Evolutionary conservation across 2,113 vertebrate species (phyloP), one percentile per base, ranked within the genome.

Genomic region (Riparia riparia): DNA sequence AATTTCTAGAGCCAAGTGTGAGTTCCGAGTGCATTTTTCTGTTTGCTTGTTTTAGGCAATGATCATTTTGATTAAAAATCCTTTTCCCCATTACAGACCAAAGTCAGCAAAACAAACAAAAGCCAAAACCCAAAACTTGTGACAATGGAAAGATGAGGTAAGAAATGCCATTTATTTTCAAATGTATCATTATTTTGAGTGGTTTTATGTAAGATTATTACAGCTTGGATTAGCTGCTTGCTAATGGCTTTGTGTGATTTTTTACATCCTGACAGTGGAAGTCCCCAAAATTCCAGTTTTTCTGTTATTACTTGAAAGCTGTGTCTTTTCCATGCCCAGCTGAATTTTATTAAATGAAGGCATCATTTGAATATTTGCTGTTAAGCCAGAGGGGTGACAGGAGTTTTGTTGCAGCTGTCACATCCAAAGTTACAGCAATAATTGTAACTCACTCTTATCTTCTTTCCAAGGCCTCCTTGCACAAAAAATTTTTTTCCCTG

Each of bases 141-240:
- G 97, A 98, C 29, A 57, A 73, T 86, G 97, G 98, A 71, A 98
- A 97, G 60, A 47, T 44, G 5, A 97, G 82, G 98, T 98, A 95
- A 93, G 90, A 47, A 72, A 41, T 18, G 1, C 5, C 9, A 16
- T 37, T 84, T 87, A 7, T n/a, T 72, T 82, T 10, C 0, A 7
- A 4, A 25, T 50, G 16, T 25, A 1, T 37, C 39, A 5, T 28
- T 22, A 14, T 20, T 82, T 49, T 29, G 28, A 10, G 4, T 58
- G 66, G 12, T 28, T 84, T 89, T 42, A 5, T 26, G 9, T n/a
- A 3, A 7, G 9, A 25, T 82, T 37, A 32, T 20, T 39, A 6
- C 14, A 76, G 1, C 19, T 60, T 85, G 45, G 18, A 3, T 66
- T 44, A 77, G 45, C 37, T 89, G 17, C 47, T 29, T 58, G 45